Evolutionary conservation across 2,888 invertebrate species (phyloP).

Genomic region (Lasioglossum marginatum): DNA sequence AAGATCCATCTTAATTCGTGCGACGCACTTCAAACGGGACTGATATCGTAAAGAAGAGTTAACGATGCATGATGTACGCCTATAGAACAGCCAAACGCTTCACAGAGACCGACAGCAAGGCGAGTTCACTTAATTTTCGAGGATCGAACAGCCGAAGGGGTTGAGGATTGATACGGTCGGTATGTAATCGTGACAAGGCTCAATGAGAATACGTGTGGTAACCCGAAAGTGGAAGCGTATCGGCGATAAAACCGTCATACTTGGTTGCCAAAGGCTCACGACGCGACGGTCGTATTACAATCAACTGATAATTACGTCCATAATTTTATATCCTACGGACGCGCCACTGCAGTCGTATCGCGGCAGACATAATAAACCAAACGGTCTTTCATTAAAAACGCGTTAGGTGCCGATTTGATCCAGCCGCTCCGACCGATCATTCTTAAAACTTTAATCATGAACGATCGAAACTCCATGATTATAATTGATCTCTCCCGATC

Average conservation of each 20-base stretch:
- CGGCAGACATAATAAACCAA: neutral
- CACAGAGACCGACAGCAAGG: neutral
- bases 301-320: constrained; percentile 13
- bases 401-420: constrained; percentile 18
- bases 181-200: constrained; percentile 11
- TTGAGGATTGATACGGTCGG: neutral
- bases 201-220: neutral
- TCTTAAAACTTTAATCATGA: neutral
- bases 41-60: constrained; percentile 9
- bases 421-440: neutral
- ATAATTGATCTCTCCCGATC: neutral
- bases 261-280: constrained; percentile 27
- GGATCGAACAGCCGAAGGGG: neutral
- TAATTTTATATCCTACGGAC: neutral
- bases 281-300: constrained; percentile 1
- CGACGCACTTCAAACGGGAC: neutral
- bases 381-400: constrained; percentile 20
- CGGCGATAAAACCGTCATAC: constrained; percentile 41
- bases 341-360: neutral
- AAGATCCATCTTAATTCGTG: neutral
- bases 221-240: neutral
- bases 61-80: neutral
- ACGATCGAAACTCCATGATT: neutral
- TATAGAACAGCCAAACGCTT: neutral
- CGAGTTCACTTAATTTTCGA: constrained; percentile 29